Percentiles rank a stretch among this genome's conserved stretches.
Conservation (phyloP, 2,888 invertebrate species). For the Petrolisthes manimaculis region DNA sequence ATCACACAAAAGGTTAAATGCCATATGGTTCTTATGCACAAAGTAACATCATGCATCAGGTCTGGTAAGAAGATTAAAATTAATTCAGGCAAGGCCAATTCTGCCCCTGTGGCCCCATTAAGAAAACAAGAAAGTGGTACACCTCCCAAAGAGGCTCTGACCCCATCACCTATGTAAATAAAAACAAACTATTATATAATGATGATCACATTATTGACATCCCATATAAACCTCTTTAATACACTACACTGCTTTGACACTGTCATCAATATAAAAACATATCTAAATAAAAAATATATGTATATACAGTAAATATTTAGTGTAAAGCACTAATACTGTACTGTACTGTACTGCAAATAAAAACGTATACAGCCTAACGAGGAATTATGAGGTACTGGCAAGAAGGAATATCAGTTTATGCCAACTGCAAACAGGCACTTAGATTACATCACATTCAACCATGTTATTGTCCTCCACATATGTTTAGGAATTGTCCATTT, state of each 20-base stretch:
- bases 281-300: background rate
- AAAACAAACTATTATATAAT: background rate
- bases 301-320: background rate
- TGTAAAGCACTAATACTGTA: background rate
- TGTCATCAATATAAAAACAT: no score
- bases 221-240: background rate
- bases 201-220: background rate
- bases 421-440: conserved; percentile 18
- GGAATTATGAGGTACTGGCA: background rate
- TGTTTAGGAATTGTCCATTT: background rate
- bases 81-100: no score
- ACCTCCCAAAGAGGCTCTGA: no score
- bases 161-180: no score
- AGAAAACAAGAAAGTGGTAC: no score
- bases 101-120: no score
- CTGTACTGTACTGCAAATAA: background rate
- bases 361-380: background rate
- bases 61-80: no score
- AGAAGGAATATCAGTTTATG: background rate
- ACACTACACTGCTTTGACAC: background rate
- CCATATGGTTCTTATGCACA: no score
- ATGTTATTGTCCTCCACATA: background rate
- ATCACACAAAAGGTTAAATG: no score
- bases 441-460: background rate
- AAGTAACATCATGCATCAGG: no score